Conservation (phyloP, 1,140 invertebrate genomes). For the Teleogryllus occipitalis region DNA sequence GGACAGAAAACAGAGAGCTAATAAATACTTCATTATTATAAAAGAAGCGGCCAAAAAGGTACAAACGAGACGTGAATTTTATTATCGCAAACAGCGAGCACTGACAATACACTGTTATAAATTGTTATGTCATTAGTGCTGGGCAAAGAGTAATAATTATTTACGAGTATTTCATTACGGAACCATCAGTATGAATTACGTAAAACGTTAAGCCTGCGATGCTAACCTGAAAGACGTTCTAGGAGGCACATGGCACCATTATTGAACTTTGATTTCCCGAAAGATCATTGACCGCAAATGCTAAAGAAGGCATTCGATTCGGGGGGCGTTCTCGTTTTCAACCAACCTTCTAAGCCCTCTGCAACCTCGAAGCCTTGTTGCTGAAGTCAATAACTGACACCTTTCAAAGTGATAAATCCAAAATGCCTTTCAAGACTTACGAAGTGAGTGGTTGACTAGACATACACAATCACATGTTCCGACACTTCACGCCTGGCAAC, state of each 20-base stretch:
- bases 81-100: not conserved
- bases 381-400: not conserved
- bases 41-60: not conserved
- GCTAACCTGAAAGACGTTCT: too few species aligned
- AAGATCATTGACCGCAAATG: too few species aligned
- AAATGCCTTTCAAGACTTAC: not conserved
- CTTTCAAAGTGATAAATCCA: not conserved
- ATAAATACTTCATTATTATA: not conserved
- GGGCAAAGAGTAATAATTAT: not conserved
- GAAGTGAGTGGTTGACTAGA: not conserved
- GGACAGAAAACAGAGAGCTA: constrained; percentile 3
- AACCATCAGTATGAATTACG: not conserved
- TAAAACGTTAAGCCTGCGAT: not conserved
- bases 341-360: too few species aligned
- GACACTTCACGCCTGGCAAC: not conserved
- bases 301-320: too few species aligned
- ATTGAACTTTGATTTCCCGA: too few species aligned
- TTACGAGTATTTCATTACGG: not conserved
- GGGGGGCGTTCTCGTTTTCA: too few species aligned
- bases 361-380: too few species aligned
- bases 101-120: not conserved
- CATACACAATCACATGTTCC: not conserved
- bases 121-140: not conserved
- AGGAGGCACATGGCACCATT: too few species aligned
- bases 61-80: not conserved